A percentile compares a stretch with the other conserved stretches of the same genome.
Conservation (phyloP, 2,888 invertebrate genomes). For the Sinopyrophorus schimmeli region DNA sequence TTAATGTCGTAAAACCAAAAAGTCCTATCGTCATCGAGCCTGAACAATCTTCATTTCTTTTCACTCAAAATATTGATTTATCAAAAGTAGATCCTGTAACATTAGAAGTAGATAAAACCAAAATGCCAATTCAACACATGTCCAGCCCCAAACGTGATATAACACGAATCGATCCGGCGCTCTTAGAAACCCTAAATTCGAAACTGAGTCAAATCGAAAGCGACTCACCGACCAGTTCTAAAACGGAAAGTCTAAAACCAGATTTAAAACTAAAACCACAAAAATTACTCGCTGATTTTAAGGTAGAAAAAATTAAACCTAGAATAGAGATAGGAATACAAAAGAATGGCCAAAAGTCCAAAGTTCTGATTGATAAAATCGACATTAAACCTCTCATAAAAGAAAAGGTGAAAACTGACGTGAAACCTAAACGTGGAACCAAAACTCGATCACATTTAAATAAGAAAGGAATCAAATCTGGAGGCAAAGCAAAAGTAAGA, state of each 20-base stretch:
- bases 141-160: conserved; percentile 74
- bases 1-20: conserved; percentile 44
- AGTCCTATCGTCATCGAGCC: conserved; percentile 54
- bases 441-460: conserved; percentile 64
- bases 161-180: conserved; percentile 69
- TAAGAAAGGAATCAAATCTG: conserved; percentile 63
- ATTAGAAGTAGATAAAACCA: conserved; percentile 69
- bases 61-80: conserved; percentile 74
- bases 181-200: conserved; percentile 68
- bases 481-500: conserved; percentile 68
- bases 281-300: conserved; percentile 33
- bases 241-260: conserved; percentile 67
- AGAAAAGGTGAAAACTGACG: conserved; percentile 61
- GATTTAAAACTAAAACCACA: conserved; percentile 39
- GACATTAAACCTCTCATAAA: conserved; percentile 52
- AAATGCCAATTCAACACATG: conserved; percentile 63
- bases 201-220: conserved; percentile 77
- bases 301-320: conserved; percentile 29
- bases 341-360: conserved; percentile 39
- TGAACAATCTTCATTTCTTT: conserved; percentile 66
- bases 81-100: conserved; percentile 75
- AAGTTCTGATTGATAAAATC: conserved; percentile 54
- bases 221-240: conserved; percentile 74
- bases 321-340: conserved; percentile 36
- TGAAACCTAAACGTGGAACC: conserved; percentile 64